These are phyloP conservation scores for Etia nguti DNA, from an alignment of 2,113 vertebrate species.

Conservation along the genomic window DNA sequence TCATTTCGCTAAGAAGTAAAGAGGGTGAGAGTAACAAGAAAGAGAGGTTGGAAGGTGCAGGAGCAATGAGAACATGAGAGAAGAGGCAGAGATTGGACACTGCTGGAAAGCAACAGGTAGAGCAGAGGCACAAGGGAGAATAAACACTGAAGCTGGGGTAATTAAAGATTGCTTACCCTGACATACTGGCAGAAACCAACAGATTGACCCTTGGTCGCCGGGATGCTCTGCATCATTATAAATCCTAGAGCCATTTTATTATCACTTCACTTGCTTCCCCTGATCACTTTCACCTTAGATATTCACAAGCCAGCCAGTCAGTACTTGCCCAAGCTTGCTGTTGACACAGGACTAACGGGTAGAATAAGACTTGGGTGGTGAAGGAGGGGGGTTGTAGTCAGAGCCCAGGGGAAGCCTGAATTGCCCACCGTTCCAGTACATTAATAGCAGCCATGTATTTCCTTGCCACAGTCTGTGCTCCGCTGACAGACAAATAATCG, in stretches of 20 bases:
- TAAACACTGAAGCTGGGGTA: slow-evolving; percentile 63
- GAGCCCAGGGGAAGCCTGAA: slow-evolving; percentile 15
- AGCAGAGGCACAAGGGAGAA: slow-evolving; percentile 36
- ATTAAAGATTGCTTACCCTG: slow-evolving; percentile 69
- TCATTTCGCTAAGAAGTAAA: slow-evolving; percentile 44
- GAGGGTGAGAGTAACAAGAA: slow-evolving; percentile 52
- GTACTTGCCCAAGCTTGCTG: neutral
- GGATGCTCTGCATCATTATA: slow-evolving; percentile 55
- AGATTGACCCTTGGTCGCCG: slow-evolving; percentile 50
- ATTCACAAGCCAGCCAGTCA: neutral
- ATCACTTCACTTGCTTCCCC: neutral
- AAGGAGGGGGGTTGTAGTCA: neutral
- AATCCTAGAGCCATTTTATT: slow-evolving; percentile 43
- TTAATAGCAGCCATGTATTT: slow-evolving; percentile 60
- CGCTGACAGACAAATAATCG: slow-evolving; percentile 57
- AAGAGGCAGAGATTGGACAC: slow-evolving; percentile 26
- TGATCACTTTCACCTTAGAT: slow-evolving; percentile 21
- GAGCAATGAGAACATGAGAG: neutral
- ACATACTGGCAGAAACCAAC: slow-evolving; percentile 47
- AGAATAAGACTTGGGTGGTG: slow-evolving; percentile 1
- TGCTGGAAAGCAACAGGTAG: slow-evolving; percentile 38
- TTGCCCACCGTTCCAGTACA: slow-evolving; percentile 15
- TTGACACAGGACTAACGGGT: neutral
- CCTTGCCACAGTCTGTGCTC: slow-evolving; percentile 14
- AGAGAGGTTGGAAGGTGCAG: slow-evolving; percentile 9